Percentiles rank a stretch among this genome's conserved stretches.
Evolutionary conservation across 1,140 invertebrate genomes (phyloP).

Genomic region (Megathymus violae): DNA sequence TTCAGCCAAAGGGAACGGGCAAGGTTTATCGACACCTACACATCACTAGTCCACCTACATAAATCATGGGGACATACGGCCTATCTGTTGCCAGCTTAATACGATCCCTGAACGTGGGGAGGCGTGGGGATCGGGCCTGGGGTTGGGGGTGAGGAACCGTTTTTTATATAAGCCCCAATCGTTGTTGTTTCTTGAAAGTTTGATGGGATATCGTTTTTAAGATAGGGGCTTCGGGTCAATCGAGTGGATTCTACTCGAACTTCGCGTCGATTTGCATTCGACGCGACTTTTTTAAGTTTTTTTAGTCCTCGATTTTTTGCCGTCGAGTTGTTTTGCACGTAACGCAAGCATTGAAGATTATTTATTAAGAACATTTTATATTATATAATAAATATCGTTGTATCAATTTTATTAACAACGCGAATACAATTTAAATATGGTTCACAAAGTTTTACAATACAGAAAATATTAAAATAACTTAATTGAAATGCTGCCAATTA

Average conservation of each 20-base stretch:
- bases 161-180: constrained; percentile 20
- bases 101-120: constrained; percentile 64
- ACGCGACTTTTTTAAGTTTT: constrained; percentile 3
- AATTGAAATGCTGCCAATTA: too few species aligned
- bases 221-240: constrained; percentile 16
- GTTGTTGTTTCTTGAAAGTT: constrained; percentile 40
- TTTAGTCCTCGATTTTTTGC: background rate
- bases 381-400: too few species aligned
- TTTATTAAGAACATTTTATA: too few species aligned
- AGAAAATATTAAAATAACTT: too few species aligned
- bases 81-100: constrained; percentile 81
- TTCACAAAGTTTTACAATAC: too few species aligned
- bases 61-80: constrained; percentile 79
- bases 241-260: constrained; percentile 1
- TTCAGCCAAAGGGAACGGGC: constrained; percentile 2
- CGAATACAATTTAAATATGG: too few species aligned
- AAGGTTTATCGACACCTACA: constrained; percentile 34
- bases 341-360: background rate
- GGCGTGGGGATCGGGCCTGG: constrained; percentile 31
- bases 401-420: too few species aligned
- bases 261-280: constrained; percentile 19
- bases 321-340: background rate
- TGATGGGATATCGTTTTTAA: constrained; percentile 43
- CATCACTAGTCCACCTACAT: constrained; percentile 66
- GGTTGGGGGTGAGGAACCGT: constrained; percentile 36